phyloP scores from a whole-genome alignment of 1,140 invertebrate genomes.

The Drosophila sproati region DNA sequence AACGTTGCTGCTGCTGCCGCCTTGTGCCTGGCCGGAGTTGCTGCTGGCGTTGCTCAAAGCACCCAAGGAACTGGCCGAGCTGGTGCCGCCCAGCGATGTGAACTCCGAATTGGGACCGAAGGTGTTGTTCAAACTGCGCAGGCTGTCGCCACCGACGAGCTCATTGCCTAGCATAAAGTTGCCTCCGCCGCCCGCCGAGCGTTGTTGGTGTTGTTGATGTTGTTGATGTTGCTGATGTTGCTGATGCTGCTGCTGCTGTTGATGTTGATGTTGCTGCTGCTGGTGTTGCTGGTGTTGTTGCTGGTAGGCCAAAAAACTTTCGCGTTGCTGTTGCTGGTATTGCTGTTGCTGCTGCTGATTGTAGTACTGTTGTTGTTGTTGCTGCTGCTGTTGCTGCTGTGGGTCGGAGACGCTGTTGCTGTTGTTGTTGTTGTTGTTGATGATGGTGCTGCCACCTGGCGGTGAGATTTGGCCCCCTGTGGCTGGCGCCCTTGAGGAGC shows the following conservation, averaged over 20 bases:
- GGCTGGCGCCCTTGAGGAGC: conserved; percentile 85
- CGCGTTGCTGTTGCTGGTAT: conserved; percentile 61
- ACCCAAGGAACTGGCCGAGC: conserved; percentile 49
- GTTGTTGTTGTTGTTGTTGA: conserved; percentile 53
- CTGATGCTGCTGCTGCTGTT: conserved; percentile 46
- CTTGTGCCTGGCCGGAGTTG: conserved; percentile 53
- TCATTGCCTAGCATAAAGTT: conserved; percentile 80
- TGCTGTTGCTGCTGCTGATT: conserved; percentile 71
- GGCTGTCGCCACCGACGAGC: conserved; percentile 76
- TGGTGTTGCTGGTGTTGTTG: conserved; percentile 55
- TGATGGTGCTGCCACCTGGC: conserved; percentile 76
- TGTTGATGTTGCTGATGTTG: conserved; percentile 59
- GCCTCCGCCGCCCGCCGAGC: conserved; percentile 50
- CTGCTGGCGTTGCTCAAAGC: conserved; percentile 71
- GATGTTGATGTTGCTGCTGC: conserved; percentile 31
- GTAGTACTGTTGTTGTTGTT: conserved; percentile 61
- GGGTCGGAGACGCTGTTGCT: conserved; percentile 43
- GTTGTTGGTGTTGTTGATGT: conserved; percentile 59
- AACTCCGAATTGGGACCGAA: conserved; percentile 83
- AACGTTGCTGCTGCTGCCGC: conserved; percentile 38
- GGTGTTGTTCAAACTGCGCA: conserved; percentile 81
- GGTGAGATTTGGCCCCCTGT: conserved; percentile 85
- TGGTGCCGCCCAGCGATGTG: conserved; percentile 59
- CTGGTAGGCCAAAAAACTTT: conserved; percentile 68
- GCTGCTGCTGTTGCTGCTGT: conserved; percentile 53